These are phyloP conservation scores for Lymantria dispar DNA, from an alignment of 2,888 invertebrate genomes.

Conservation along the genomic window DNA sequence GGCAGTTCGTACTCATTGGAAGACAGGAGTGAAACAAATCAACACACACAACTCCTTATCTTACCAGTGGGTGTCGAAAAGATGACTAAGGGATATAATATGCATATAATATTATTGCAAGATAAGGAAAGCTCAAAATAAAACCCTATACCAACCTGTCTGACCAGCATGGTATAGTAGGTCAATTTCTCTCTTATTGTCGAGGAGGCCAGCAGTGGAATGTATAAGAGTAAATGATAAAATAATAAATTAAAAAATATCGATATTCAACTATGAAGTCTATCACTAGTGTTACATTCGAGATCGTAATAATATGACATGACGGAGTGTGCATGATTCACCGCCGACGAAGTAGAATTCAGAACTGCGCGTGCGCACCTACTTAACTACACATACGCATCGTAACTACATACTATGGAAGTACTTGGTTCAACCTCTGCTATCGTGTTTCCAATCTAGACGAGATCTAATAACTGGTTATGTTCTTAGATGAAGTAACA, in stretches of 20 bases:
- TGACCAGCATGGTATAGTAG: too few species aligned
- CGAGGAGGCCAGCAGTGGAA: too few species aligned
- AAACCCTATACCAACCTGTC: too few species aligned
- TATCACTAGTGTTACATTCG: constrained; percentile 57
- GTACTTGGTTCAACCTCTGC: constrained; percentile 15
- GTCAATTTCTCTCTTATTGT: too few species aligned
- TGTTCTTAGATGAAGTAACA: not conserved
- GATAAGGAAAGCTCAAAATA: too few species aligned
- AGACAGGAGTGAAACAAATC: too few species aligned
- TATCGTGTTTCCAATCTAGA: constrained; percentile 27
- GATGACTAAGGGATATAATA: too few species aligned
- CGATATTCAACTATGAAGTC: constrained; percentile 33
- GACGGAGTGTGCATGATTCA: constrained; percentile 71
- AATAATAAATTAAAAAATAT: constrained; percentile 28
- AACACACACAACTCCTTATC: too few species aligned
- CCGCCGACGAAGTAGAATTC: constrained; percentile 24
- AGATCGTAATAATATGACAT: constrained; percentile 69
- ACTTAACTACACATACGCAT: constrained; percentile 11
- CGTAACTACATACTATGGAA: constrained; percentile 1
- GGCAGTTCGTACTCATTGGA: too few species aligned
- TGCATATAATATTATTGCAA: too few species aligned
- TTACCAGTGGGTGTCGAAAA: too few species aligned
- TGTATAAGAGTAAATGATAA: too few species aligned
- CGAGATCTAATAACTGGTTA: not conserved
- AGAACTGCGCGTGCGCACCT: constrained; percentile 47